These are phyloP conservation scores for Athrips mouffetella DNA, from an alignment of 2,888 invertebrate species.

Conservation along the genomic window DNA sequence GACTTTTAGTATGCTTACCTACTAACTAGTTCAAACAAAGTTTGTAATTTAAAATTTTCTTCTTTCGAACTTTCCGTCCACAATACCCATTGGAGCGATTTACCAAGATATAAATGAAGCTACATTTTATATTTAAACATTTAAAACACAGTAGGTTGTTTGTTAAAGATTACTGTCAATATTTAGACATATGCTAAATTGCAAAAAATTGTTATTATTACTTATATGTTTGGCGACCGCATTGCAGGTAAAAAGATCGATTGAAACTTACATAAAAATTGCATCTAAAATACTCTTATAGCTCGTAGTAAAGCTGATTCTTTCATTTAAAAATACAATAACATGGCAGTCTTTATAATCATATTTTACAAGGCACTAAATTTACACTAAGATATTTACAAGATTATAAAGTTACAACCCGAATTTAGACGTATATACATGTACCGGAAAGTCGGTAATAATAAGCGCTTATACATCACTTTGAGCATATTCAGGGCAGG, in stretches of 20 bases:
- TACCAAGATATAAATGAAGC: no score
- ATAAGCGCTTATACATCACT: conserved; percentile 74
- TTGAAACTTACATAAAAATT: conserved; percentile 33
- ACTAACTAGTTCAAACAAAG: no score
- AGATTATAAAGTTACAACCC: conserved; percentile 59
- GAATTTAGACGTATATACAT: conserved; percentile 68
- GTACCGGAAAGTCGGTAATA: conserved; percentile 78
- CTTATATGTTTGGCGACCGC: conserved; percentile 33
- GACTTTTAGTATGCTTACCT: no score
- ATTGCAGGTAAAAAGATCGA: conserved; percentile 24
- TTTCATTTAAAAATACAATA: conserved; percentile 59
- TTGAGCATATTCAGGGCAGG: conserved; percentile 62
- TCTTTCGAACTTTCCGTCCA: no score
- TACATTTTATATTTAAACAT: no score
- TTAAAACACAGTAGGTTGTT: no score
- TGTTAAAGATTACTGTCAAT: no score
- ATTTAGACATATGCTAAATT: no score
- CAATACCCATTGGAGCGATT: no score
- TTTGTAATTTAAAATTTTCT: no score
- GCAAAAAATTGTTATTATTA: conserved; percentile 19
- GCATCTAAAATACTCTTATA: conserved; percentile 62
- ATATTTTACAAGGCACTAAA: conserved; percentile 61
- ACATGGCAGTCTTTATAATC: conserved; percentile 76
- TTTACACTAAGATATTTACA: conserved; percentile 67
- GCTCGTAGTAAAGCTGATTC: conserved; percentile 74